These are phyloP conservation scores for Thaumetopoea pityocampa DNA, from an alignment of 1,140 invertebrate genomes.

Conservation along the genomic window DNA sequence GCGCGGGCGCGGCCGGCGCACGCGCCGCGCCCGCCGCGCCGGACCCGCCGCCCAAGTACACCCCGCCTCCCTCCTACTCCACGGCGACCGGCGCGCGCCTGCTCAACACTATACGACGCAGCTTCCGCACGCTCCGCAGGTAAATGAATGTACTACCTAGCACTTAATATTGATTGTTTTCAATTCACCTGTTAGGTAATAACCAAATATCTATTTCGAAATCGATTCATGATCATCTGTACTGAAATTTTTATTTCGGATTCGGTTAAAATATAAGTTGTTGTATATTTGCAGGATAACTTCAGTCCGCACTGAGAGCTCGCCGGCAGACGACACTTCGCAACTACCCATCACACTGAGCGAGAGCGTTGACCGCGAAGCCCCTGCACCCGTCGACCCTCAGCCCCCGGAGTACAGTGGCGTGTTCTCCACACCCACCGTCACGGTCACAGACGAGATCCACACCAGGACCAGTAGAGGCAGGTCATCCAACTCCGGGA, in stretches of 20 bases:
- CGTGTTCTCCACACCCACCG: conserved; percentile 29
- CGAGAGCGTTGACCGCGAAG: conserved; percentile 54
- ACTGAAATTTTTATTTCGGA: too few species aligned
- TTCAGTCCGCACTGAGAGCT: conserved; percentile 34
- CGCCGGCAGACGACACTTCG: conserved; percentile 34
- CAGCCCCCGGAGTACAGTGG: conserved; percentile 43
- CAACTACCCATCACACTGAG: conserved; percentile 64
- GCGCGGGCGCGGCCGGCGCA: conserved; percentile 1
- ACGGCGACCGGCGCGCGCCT: conserved; percentile 92
- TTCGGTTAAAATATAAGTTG: too few species aligned
- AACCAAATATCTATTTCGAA: too few species aligned
- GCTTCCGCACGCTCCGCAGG: conserved; percentile 80
- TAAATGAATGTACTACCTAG: too few species aligned
- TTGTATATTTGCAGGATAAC: conserved; percentile 48
- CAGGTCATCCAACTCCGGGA: conserved; percentile 34
- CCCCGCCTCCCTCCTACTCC: conserved; percentile 93
- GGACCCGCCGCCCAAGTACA: conserved; percentile 94
- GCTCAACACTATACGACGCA: conserved; percentile 86
- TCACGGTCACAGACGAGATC: conserved; percentile 43
- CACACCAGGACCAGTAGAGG: conserved; percentile 24
- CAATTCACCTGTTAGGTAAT: too few species aligned
- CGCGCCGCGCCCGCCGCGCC: conserved; percentile 46
- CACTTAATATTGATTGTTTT: too few species aligned
- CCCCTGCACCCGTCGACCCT: conserved; percentile 17
- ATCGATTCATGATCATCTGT: too few species aligned